A percentile compares a stretch with the other conserved stretches of the same genome.
Evolutionary conservation across 2,888 invertebrate species (phyloP).

Genomic region (Acanthosepion esculentum): DNA sequence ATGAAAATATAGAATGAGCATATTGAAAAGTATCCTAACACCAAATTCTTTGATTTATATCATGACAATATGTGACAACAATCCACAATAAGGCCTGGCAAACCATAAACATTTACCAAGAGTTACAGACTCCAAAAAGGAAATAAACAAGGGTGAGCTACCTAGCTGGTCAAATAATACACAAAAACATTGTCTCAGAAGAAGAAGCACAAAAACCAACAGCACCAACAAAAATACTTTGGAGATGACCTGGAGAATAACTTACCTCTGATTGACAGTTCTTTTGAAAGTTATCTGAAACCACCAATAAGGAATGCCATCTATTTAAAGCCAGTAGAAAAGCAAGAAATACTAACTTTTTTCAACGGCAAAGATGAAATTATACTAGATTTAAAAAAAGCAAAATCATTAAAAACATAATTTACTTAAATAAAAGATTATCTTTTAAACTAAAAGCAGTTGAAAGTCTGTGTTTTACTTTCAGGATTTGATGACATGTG

Average conservation of each 20-base stretch:
- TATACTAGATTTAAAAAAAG: neutral
- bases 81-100: neutral
- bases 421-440: too few species aligned
- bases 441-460: neutral
- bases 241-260: neutral
- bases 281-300: conserved; percentile 33
- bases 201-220: neutral
- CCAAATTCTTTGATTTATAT: neutral
- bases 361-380: neutral
- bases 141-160: neutral
- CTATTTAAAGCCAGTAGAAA: conserved; percentile 17
- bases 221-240: conserved; percentile 33
- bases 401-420: neutral
- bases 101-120: neutral
- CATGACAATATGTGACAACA: neutral
- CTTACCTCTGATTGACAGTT: neutral
- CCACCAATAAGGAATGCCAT: conserved; percentile 6
- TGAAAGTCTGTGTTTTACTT: neutral
- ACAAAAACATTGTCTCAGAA: neutral
- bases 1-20: neutral
- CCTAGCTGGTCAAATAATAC: neutral
- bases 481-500: neutral
- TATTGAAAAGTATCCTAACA: conserved; percentile 9
- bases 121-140: neutral
- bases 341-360: neutral